Evolutionary conservation across 2,797 vertebrate genomes (phyloP).

Genomic region (Sebastes vulpes): DNA sequence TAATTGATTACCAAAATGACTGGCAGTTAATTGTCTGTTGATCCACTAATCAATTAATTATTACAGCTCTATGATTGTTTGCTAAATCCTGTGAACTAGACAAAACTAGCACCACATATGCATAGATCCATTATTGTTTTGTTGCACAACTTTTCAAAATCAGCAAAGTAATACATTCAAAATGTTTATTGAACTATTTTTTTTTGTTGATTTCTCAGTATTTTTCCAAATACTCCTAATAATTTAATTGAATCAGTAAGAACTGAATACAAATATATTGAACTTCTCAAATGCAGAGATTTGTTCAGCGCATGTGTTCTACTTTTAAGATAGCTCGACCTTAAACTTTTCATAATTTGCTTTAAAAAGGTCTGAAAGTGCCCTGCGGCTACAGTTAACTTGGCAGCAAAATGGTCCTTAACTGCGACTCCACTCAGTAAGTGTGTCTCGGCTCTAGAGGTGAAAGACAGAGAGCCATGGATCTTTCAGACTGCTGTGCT

Average conservation of each 20-base stretch:
- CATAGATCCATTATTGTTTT: not conserved
- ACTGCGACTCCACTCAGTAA: slow-evolving; percentile 32
- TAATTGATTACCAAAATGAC: no score
- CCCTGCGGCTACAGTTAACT: slow-evolving; percentile 22
- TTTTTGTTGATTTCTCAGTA: not conserved
- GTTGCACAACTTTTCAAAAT: not conserved
- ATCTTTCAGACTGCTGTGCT: slow-evolving; percentile 63
- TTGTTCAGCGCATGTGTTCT: not conserved
- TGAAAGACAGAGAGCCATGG: slow-evolving; percentile 56
- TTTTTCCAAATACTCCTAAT: not conserved
- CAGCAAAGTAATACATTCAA: not conserved
- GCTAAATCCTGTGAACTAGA: not conserved
- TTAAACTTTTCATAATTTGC: slow-evolving; percentile 8
- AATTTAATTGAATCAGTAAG: not conserved
- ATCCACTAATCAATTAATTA: no score
- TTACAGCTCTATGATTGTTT: not conserved
- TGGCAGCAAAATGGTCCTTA: slow-evolving; percentile 46
- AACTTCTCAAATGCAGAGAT: not conserved
- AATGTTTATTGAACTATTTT: not conserved
- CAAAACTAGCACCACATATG: not conserved
- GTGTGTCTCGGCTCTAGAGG: slow-evolving; percentile 54
- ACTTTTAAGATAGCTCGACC: not conserved
- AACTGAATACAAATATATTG: not conserved
- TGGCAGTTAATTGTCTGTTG: no score
- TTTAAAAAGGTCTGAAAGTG: slow-evolving; percentile 14